Evolutionary conservation across 2,113 vertebrate species (phyloP).

Genomic region (Felis chaus): DNA sequence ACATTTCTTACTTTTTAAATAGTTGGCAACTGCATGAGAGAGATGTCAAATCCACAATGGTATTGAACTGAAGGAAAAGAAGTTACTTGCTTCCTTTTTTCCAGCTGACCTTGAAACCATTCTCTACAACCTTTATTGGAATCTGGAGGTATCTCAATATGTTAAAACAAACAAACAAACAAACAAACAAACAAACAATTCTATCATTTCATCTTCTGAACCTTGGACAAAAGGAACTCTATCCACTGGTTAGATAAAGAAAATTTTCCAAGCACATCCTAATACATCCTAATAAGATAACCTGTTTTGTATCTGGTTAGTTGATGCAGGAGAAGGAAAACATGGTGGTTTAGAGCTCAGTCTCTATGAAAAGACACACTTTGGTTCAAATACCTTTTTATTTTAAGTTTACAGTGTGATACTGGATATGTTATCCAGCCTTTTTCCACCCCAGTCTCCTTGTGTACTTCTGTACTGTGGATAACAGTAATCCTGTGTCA

Average conservation of each 20-base stretch:
- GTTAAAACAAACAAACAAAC: neutral
- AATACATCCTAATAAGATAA: neutral
- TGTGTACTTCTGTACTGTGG: neutral
- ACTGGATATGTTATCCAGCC: neutral
- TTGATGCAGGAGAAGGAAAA: neutral
- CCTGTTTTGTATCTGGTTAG: neutral
- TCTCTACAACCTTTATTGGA: neutral
- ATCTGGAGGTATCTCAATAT: neutral
- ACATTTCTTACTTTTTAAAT: neutral
- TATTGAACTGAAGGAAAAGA: neutral
- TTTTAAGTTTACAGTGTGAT: neutral
- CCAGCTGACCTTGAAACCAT: neutral
- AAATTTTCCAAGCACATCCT: neutral
- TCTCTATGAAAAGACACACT: neutral
- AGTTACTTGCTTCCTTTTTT: neutral
- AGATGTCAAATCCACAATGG: neutral
- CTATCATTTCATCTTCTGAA: neutral
- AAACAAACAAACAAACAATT: neutral
- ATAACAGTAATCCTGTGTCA: rapidly evolving
- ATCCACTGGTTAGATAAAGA: too few species aligned
- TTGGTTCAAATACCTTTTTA: neutral
- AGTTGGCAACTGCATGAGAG: neutral
- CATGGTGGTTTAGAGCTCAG: neutral
- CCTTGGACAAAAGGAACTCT: neutral
- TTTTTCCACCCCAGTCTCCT: neutral